A percentile compares a stretch with the other conserved stretches of the same genome.
Conservation (phyloP, 2,797 vertebrate species). For the Acomys russatus region DNA sequence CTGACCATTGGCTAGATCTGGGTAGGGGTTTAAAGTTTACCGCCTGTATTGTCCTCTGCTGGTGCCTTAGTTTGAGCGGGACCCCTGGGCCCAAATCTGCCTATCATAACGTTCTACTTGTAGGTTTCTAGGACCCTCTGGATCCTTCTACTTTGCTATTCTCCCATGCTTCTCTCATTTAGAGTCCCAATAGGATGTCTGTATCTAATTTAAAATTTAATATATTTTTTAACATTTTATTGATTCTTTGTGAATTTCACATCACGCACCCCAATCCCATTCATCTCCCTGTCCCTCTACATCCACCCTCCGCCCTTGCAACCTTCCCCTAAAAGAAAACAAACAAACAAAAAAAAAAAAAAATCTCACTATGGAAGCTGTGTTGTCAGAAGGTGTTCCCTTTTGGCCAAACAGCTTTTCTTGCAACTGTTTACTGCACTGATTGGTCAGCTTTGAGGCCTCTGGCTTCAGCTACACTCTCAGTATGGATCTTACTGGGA, state of each 20-base stretch:
- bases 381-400: neutral
- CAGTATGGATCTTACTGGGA: neutral
- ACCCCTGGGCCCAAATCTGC: no score
- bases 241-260: neutral
- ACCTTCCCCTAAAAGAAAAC: neutral
- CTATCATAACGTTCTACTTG: no score
- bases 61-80: no score
- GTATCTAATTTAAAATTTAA: conserved; percentile 19
- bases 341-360: neutral
- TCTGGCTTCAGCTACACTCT: neutral
- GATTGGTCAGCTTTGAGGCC: neutral
- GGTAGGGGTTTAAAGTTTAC: no score
- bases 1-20: no score
- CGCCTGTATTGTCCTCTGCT: no score
- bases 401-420: neutral
- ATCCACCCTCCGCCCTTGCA: neutral
- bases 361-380: neutral
- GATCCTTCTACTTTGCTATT: no score
- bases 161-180: no score
- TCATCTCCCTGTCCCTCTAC: neutral
- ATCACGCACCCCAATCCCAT: neutral
- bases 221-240: neutral
- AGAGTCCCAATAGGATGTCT: no score
- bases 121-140: no score
- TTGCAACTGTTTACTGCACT: neutral